Conservation (phyloP, 30 jellyfish, hydroid and myxozoan genomes). For the Hydra vulgaris region DNA sequence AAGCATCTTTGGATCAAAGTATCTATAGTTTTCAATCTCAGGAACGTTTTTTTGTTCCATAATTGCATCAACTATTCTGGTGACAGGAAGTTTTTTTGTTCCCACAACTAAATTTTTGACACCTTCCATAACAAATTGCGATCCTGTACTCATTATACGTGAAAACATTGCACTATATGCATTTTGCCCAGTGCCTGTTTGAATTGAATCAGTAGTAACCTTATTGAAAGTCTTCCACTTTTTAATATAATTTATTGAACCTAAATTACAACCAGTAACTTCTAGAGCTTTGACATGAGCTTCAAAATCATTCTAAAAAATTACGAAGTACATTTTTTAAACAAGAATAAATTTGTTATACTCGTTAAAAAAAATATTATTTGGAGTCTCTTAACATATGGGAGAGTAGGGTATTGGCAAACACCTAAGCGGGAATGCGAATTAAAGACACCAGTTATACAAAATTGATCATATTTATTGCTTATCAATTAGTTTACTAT, state of each 20-base stretch:
- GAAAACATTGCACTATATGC: conserved; percentile 95
- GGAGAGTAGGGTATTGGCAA: too few species aligned
- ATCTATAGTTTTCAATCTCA: conserved; percentile 71
- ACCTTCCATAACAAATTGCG: conserved; percentile 96
- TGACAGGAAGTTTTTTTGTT: conserved; percentile 75
- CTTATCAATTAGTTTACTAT: too few species aligned
- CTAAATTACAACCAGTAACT: conserved; percentile 64
- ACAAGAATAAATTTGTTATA: background rate
- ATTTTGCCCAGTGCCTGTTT: conserved; percentile 88
- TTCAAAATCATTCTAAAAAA: conserved; percentile 57
- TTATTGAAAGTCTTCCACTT: conserved; percentile 85
- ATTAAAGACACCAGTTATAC: too few species aligned
- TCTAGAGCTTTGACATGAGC: conserved; percentile 56
- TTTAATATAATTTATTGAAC: conserved; percentile 45
- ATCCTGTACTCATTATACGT: conserved; percentile 88
- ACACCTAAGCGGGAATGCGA: too few species aligned
- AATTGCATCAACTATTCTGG: conserved; percentile 79
- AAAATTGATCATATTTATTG: too few species aligned
- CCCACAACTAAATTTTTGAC: conserved; percentile 86
- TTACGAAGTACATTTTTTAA: background rate
- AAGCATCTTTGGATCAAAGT: conserved; percentile 81
- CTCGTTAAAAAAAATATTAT: too few species aligned
- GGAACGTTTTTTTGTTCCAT: conserved; percentile 77
- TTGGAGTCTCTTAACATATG: too few species aligned
- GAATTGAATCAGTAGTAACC: conserved; percentile 89